These are phyloP conservation scores for Lepus americanus DNA, from an alignment of 2,113 vertebrate genomes.

Conservation along the genomic window DNA sequence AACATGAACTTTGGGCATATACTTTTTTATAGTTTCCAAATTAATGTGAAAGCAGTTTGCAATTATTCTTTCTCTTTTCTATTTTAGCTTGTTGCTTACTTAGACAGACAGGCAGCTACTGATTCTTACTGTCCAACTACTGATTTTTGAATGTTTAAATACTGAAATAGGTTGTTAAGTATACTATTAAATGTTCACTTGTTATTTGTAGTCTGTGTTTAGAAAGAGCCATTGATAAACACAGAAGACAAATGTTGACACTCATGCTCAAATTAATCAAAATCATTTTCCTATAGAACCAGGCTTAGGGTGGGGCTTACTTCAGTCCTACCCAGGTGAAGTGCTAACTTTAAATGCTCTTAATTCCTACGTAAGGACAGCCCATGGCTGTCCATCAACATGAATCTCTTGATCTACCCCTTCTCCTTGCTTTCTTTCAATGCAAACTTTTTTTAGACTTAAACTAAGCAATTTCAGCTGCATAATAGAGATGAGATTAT, in stretches of 20 bases:
- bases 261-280: conserved; percentile 19
- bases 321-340: not conserved
- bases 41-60: conserved; percentile 71
- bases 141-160: conserved; percentile 62
- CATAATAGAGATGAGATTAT: not conserved
- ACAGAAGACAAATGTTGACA: not conserved
- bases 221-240: not conserved
- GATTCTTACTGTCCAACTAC: conserved; percentile 52
- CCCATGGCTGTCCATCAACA: not conserved
- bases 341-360: not conserved
- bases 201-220: not conserved
- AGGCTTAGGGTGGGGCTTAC: not conserved
- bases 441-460: not conserved
- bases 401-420: not conserved
- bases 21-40: conserved; percentile 60
- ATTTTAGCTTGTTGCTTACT: not conserved
- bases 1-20: not conserved
- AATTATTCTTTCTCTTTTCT: conserved; percentile 45
- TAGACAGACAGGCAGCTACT: not conserved
- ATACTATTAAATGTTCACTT: conserved; percentile 61
- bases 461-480: not conserved
- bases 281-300: not conserved
- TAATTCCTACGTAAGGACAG: not conserved
- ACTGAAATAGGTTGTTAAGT: conserved; percentile 73
- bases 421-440: not conserved